Conservation (phyloP, 2,888 invertebrate genomes). For the Acanthosepion pharaonis region DNA sequence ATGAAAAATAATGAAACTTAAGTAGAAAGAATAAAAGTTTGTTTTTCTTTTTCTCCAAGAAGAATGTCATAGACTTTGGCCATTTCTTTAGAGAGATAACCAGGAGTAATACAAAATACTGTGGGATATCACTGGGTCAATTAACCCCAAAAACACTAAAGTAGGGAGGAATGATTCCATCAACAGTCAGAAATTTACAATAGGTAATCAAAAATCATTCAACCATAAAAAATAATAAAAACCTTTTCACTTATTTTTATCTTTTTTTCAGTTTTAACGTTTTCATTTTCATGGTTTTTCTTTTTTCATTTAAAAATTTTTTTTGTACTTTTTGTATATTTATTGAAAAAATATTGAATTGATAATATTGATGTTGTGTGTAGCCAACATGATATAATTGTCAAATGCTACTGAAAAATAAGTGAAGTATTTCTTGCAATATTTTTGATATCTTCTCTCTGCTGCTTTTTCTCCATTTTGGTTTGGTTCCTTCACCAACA, state of each 20-base stretch:
- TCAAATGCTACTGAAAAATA: neutral
- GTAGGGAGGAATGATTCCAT: no score
- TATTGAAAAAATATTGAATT: constrained; percentile 22
- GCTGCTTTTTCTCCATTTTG: neutral
- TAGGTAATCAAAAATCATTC: constrained; percentile 1
- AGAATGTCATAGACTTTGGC: no score
- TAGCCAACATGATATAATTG: constrained; percentile 33
- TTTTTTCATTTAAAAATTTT: constrained; percentile 24
- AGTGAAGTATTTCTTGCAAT: neutral
- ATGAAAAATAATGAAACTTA: no score
- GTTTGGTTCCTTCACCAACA: neutral
- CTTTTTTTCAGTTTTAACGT: neutral
- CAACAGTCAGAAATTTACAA: constrained; percentile 3
- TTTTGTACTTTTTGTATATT: neutral
- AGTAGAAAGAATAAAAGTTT: no score
- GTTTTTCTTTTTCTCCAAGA: no score
- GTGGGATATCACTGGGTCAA: no score
- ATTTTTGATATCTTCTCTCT: constrained; percentile 4
- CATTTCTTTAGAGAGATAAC: no score
- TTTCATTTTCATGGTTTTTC: neutral
- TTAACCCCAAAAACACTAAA: no score
- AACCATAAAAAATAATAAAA: constrained; percentile 12
- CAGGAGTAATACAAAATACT: no score
- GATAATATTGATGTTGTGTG: neutral
- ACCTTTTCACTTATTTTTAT: neutral